Evolutionary conservation across 2,888 invertebrate genomes (phyloP), one percentile per base, ranked within the genome.

Genomic region (Bugula neritina): DNA sequence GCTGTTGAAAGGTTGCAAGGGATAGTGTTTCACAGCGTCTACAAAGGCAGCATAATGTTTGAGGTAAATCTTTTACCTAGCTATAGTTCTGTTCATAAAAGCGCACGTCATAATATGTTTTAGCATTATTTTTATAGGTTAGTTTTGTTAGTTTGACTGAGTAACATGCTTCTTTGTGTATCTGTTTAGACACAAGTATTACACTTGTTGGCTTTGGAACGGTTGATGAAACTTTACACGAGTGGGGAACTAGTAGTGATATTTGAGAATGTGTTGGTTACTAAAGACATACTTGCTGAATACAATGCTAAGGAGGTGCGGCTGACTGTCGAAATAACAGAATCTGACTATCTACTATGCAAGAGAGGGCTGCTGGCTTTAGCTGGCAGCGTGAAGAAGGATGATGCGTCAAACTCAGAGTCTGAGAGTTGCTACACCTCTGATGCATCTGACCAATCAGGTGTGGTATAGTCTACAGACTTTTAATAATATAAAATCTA

Each of bases 1-100:
- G 52, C 52, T 54, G 43, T 70, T 17, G 54, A 70, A n/a, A 54
- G 54, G 43, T 29, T 70, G 13, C 43, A 70, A 43, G 70, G 70
- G 3, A 70, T 70, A 5, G 27, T 70, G 3, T 70, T 43, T 29
- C 43, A 70, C 23, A 54, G 23, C 35, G 43, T 70, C 3, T 54
- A 54, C 23, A 35, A 70, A 43, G 70, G 70, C 35, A 70, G 70
- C 52, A 29, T 70, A 21, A 43, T 43, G 10, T 27, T 70, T 5
- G 70, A 70, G 70, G 63, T 63, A 5, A n/a, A 23, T 55, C n/a
- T n/a, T n/a, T n/a, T n/a, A n/a, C n/a, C n/a, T n/a, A n/a, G n/a
- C n/a, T n/a, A n/a, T n/a, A n/a, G n/a, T n/a, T n/a, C n/a, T n/a
- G n/a, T n/a, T n/a, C n/a, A n/a, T n/a, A n/a, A n/a, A n/a, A n/a